Percentiles rank a stretch among this genome's conserved stretches.
Evolutionary conservation across 2,797 vertebrate species (phyloP).

Genomic region (Sarcoramphus papa): DNA sequence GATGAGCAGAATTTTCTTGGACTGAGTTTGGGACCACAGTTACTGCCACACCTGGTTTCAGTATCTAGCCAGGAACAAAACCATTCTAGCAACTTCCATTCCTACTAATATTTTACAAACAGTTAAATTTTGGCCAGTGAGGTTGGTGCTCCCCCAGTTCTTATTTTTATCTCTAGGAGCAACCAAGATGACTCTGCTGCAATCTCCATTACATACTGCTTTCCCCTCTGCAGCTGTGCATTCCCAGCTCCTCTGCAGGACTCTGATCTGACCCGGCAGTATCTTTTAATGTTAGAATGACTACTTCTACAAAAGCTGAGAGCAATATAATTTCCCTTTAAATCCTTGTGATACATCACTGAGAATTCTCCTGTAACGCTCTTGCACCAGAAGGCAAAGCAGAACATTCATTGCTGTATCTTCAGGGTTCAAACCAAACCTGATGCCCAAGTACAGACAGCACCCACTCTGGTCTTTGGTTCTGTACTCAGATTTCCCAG

Average conservation of each 20-base stretch:
- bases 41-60: not conserved
- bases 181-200: not conserved
- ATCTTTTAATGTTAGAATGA: not conserved
- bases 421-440: not conserved
- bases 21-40: not conserved
- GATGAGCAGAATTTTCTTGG: not conserved
- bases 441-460: not conserved
- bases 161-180: not conserved
- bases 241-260: not conserved
- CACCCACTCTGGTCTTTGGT: not conserved
- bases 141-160: not conserved
- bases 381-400: not conserved
- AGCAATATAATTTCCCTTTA: not conserved
- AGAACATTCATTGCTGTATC: not conserved
- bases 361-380: not conserved
- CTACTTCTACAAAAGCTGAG: not conserved
- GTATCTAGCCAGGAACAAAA: not conserved
- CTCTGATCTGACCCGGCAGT: not conserved
- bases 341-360: not conserved
- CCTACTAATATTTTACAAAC: not conserved
- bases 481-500: not conserved
- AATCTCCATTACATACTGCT: not conserved
- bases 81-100: not conserved
- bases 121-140: not conserved
- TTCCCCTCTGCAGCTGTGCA: not conserved